Base-by-base conservation (phyloP, 2,888 invertebrate species). In the Drosophila borborema region DNA sequence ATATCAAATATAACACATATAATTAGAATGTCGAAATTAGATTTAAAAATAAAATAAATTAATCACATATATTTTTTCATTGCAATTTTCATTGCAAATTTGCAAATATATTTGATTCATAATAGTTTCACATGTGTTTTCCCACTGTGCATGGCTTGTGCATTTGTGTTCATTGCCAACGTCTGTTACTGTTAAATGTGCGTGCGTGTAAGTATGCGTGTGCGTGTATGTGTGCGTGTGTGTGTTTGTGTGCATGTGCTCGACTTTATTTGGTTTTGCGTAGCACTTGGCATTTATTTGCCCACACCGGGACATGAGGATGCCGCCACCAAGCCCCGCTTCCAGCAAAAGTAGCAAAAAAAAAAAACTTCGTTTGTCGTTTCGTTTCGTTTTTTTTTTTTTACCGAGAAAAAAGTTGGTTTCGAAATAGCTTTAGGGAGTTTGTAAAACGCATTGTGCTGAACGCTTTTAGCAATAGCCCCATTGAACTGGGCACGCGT, bases 241-340 rank as follows among this genome's bases (percentile, higher is more conserved):
- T 40, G 53, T 20, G 64, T 64, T 40, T 55, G 73, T 81, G 81
- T 89, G 85, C 66, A 55, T 86, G 82, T 82, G 87, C 85, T 86
- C 85, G 89, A 86, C 88, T 84, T 86, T 86, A 86, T 86, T 89
- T 89, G 88, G 90, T 89, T 86, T 78, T 87, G 88, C 90, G 86
- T 87, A 89, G 83, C 88, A 82, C 86, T 90, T 89, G 86, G 88
- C 86, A 88, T 86, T 86, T 89, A 89, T 86, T 86, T 86, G 88
- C 81, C 86, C 88, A 83, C 84, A 84, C 81, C 72, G 84, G 89
- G 84, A 86, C 87, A 89, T 78, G 79, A 61, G 63, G 63, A 72
- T 60, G 80, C 74, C 64, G 43, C 49, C 71, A 8, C 53, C 49
- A 10, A 5, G 10, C 54, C 46, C 65, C 31, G 14, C 63, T 63